Percentiles rank a stretch among this genome's conserved stretches.
Conservation (phyloP, 2,797 vertebrate genomes). For the Iguana delicatissima region DNA sequence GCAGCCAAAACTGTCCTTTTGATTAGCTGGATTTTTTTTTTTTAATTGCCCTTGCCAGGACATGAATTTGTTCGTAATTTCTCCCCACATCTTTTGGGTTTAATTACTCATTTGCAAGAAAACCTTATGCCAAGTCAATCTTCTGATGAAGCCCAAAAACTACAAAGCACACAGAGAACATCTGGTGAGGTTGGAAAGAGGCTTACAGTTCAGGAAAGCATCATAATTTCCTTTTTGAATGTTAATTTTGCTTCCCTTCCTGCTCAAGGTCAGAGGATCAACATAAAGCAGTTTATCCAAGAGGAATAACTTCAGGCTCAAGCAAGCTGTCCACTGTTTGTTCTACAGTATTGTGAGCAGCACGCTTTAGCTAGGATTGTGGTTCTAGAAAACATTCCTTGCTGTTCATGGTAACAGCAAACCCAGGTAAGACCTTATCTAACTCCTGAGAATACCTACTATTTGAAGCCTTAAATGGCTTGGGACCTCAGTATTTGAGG, state of each 20-base stretch:
- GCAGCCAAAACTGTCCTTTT: not conserved
- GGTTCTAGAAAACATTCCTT: not conserved
- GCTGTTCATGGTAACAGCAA: not conserved
- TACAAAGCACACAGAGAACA: conserved; percentile 68
- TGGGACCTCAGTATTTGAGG: no score
- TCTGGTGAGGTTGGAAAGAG: conserved; percentile 66
- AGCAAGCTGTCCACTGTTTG: not conserved
- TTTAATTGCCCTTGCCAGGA: not conserved
- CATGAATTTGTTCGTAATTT: conserved; percentile 16
- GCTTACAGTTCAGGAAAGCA: conserved; percentile 61
- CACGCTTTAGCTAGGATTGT: not conserved
- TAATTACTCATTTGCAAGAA: conserved; percentile 38
- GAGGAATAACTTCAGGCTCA: not conserved
- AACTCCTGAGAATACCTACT: no score
- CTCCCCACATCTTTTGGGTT: conserved; percentile 30
- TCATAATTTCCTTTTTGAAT: conserved; percentile 25
- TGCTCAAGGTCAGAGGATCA: conserved; percentile 15
- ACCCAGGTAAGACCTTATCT: not conserved
- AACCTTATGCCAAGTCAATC: conserved; percentile 73
- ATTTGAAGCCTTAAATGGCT: no score
- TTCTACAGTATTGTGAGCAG: not conserved
- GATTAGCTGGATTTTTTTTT: no score
- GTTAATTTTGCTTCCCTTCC: conserved; percentile 28
- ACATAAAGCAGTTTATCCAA: not conserved
- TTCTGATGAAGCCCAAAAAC: conserved; percentile 71